phyloP scores from a whole-genome alignment of 2,113 vertebrate species.

The Sterrhoptilus dennistouni region DNA sequence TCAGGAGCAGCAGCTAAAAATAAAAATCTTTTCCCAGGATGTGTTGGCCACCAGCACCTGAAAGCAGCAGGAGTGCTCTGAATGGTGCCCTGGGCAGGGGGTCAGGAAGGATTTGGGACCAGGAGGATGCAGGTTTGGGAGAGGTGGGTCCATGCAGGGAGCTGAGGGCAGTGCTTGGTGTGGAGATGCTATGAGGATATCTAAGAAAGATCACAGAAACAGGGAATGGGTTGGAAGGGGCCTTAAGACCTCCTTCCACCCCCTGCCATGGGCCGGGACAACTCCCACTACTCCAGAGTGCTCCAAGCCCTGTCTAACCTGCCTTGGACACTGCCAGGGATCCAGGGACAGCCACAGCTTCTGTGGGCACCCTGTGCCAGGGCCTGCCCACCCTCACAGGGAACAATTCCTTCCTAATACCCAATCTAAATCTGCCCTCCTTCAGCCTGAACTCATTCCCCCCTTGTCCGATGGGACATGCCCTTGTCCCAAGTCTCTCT shows the following conservation, averaged over 20 bases:
- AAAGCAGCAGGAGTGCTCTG: rapidly evolving
- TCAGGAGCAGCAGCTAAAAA: neutral
- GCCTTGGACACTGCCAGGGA: neutral
- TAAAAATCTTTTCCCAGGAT: neutral
- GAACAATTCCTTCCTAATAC: neutral
- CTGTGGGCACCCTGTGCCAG: neutral
- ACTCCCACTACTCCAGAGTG: rapidly evolving
- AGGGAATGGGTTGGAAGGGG: neutral
- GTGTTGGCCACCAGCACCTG: neutral
- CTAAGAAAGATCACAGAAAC: neutral
- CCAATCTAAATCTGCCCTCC: neutral
- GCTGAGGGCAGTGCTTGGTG: neutral
- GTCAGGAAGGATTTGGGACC: neutral
- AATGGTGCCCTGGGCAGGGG: rapidly evolving
- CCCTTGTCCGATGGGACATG: no score
- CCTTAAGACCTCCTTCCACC: no score
- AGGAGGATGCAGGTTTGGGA: rapidly evolving
- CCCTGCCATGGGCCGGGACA: neutral
- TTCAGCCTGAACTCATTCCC: neutral
- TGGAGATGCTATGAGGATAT: neutral
- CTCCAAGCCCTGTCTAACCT: rapidly evolving
- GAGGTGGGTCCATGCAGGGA: neutral
- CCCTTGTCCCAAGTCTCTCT: neutral
- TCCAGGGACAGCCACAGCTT: neutral
- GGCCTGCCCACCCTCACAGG: neutral